phyloP scores from a whole-genome alignment of 2,888 invertebrate species.

The Aphelenchoides bicaudatus region DNA sequence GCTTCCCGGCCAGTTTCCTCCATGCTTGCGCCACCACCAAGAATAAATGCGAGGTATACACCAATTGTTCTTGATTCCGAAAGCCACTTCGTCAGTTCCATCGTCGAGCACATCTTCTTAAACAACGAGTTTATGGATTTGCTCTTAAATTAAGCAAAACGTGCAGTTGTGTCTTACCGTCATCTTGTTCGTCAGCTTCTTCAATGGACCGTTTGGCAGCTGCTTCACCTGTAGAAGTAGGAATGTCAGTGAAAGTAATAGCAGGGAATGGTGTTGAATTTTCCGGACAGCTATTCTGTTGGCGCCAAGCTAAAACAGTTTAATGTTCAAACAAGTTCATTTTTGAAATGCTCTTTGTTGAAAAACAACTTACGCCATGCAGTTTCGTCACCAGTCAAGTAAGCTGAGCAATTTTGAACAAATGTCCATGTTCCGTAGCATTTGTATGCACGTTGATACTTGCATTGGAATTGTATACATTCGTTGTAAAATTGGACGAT shows the following conservation, averaged over 20 bases:
- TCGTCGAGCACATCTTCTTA: neutral
- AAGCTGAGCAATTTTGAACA: neutral
- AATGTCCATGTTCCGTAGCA: slow-evolving; percentile 2
- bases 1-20: too few relatives aligned
- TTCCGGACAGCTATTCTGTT: neutral
- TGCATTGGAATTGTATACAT: slow-evolving; percentile 7
- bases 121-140: neutral
- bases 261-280: neutral
- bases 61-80: slow-evolving; percentile 5
- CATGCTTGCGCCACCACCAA: slow-evolving; percentile 9
- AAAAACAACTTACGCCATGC: too few relatives aligned
- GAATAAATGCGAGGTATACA: slow-evolving; percentile 5
- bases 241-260: neutral
- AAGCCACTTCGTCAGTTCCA: neutral
- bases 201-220: neutral
- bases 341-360: neutral
- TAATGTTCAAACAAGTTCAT: neutral
- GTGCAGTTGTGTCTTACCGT: neutral
- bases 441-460: slow-evolving; percentile 2
- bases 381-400: too few relatives aligned
- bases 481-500: neutral
- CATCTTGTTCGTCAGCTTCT: neutral
- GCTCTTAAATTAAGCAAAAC: neutral
- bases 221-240: neutral
- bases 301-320: neutral